Evolutionary conservation across 2,113 vertebrate genomes (phyloP).

Genomic region (Tragelaphus scriptus): DNA sequence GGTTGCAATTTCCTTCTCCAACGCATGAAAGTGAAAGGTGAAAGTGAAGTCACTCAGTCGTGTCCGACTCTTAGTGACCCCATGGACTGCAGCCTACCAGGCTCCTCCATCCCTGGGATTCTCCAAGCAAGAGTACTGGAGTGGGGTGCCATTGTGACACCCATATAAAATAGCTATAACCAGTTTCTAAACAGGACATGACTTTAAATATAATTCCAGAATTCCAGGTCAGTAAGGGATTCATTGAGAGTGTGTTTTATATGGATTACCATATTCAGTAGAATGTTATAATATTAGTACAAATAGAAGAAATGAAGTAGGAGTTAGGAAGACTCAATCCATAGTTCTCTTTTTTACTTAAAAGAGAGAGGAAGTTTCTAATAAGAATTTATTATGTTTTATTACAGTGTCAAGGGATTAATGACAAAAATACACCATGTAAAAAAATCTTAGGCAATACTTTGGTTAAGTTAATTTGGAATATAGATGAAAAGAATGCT

Average conservation of each 20-base stretch:
- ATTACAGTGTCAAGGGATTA: background rate
- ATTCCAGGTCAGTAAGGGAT: background rate
- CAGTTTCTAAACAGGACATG: background rate
- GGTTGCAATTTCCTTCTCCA: too few relatives aligned
- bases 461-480: background rate
- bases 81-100: too few relatives aligned
- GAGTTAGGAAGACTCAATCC: background rate
- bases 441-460: background rate
- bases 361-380: background rate
- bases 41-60: too few relatives aligned
- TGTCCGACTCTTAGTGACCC: too few relatives aligned
- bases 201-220: slow-evolving; percentile 28
- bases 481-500: background rate
- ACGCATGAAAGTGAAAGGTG: too few relatives aligned
- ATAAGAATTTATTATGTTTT: background rate
- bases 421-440: background rate
- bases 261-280: background rate
- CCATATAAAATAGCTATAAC: slow-evolving; percentile 1
- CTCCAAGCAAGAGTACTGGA: too few relatives aligned
- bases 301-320: background rate
- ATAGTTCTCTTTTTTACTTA: background rate
- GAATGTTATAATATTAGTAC: background rate
- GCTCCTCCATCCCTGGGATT: too few relatives aligned
- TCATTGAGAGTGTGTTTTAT: background rate
- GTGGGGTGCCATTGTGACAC: background rate